These are phyloP conservation scores for Lutjanus erythropterus DNA, from an alignment of 2,113 vertebrate species.

Conservation along the genomic window DNA sequence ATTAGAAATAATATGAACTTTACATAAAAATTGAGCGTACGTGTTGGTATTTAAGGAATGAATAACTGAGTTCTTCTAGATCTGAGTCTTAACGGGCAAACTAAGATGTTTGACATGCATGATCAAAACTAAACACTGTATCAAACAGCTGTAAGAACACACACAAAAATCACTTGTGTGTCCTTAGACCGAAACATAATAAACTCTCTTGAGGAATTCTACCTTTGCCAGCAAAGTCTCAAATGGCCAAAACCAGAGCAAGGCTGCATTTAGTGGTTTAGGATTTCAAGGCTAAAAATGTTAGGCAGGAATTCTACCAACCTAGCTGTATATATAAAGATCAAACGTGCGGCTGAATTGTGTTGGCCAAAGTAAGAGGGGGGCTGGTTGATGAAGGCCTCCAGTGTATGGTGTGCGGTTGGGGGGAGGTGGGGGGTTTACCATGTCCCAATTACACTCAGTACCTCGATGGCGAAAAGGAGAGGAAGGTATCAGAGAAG, in stretches of 20 bases:
- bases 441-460: conserved; percentile 70
- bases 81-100: background rate
- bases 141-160: conserved; percentile 43
- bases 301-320: conserved; percentile 79
- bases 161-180: conserved; percentile 42
- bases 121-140: conserved; percentile 18
- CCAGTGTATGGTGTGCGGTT: conserved; percentile 68
- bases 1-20: background rate
- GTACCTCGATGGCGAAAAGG: conserved; percentile 61
- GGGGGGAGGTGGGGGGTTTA: conserved; percentile 53
- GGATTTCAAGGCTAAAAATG: conserved; percentile 83
- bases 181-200: conserved; percentile 66
- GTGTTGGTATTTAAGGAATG: background rate
- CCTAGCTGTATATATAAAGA: conserved; percentile 82
- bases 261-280: conserved; percentile 79
- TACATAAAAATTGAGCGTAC: background rate
- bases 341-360: conserved; percentile 77
- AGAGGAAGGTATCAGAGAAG: conserved; percentile 62
- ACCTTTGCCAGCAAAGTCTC: conserved; percentile 70
- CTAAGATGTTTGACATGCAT: background rate
- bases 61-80: background rate
- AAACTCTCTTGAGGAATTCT: conserved; percentile 76
- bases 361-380: conserved; percentile 67
- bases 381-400: conserved; percentile 74
- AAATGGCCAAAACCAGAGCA: conserved; percentile 55